Evolutionary conservation across 2,888 invertebrate genomes (phyloP), one percentile per base, ranked within the genome.

Genomic region (Cerceris rybyensis): DNA sequence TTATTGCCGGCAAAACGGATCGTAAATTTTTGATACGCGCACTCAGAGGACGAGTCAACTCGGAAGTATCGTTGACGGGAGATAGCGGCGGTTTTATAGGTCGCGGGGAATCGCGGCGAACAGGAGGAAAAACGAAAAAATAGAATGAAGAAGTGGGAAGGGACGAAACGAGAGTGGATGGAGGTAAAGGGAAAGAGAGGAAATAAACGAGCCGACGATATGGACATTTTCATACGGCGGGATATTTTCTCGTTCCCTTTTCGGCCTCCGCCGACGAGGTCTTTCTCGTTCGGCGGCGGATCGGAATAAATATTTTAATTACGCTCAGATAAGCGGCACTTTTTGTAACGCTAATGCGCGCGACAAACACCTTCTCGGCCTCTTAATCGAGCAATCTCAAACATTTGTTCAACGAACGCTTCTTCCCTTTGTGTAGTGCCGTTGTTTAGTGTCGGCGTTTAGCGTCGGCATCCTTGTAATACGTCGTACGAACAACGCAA

Each of bases 321-420:
- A 80, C 65, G 17, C 9, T 57, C 16, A 41, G 64, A 49, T 50
- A 55, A 60, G 57, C 70, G 70, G 46, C 50, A 41, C 60, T 49
- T 68, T 59, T 59, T 59, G 57, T 42, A 42, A 28, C 60, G 60
- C 64, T 65, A 60, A 68, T 63, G 60, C 55, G 70, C 57, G 58
- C 14, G 9, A 58, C 78, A 57, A 68, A 73, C 69, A 55, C 54
- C n/a, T 39, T 65, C 14, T 60, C 14, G 41, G 28, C 17, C 57
- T 42, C n/a, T 73, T 79, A 74, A 78, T 74, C 78, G 63, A 60
- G 70, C 70, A 65, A 70, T 63, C 69, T 65, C 75, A 80, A 80
- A 80, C 71, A 80, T 80, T 80, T 80, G 65, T 61, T 57, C 65
- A 65, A 49, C 46, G 79, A 46, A 52, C 41, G 66, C 66, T 50